Evolutionary conservation across 2,888 invertebrate genomes (phyloP), one percentile per base, ranked within the genome.

Genomic region (Hoplodrina blanda): DNA sequence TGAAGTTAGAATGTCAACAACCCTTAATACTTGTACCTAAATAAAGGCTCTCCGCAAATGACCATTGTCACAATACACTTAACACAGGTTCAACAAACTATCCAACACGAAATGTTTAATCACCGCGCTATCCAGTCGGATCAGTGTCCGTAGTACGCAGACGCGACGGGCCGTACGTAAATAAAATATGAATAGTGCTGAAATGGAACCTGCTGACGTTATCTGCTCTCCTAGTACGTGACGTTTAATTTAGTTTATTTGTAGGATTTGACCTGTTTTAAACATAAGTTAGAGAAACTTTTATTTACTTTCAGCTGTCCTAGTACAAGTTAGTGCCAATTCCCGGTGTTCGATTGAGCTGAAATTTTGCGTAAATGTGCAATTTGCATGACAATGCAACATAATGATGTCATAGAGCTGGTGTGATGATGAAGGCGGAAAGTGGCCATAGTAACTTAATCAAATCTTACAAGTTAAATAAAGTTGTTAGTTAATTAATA

Each of bases 131-230:
- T 67, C 60, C 52, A 60, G 46, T 49, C 33, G 20, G 55, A 69
- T 69, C 50, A 57, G 49, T 41, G 63, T 54, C 20, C 52, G 37
- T 60, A 63, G 55, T 76, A 80, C 75, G 70, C 70, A 76, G 75
- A 76, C 75, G 75, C 79, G 75, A 66, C 65, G 17, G 57, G 53
- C 10, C 49, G 65, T 52, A 63, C 78, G 66, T 62, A 70, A 80
- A 73, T 76, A 68, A 68, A 72, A 72, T 76, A 80, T 74, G 73
- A 62, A 68, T 54, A 62, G 52, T 55, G 75, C 62, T 62, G 63
- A 33, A 78, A 76, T 78, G 52, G 46, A 73, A 73, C 46, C 52
- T 67, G 54, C 62, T 67, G 62, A 62, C 49, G 57, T 41, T 44
- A 44, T 54, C 62, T 78, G 55, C 25, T 66, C 49, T 41, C 78